These are phyloP conservation scores for Tiliacea aurago DNA, from an alignment of 2,888 invertebrate species.

Conservation along the genomic window DNA sequence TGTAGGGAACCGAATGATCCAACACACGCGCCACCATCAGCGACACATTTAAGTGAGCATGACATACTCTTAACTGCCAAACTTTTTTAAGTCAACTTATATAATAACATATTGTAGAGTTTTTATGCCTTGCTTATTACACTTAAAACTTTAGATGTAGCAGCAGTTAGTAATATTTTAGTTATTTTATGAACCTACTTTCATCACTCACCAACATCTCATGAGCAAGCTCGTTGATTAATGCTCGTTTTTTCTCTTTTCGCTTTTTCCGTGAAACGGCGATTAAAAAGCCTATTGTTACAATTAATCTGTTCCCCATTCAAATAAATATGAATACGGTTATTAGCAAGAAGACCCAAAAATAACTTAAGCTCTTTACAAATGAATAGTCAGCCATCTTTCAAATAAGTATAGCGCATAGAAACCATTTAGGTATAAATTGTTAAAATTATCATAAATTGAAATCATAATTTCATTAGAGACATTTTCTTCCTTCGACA, in stretches of 20 bases:
- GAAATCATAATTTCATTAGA: constrained; percentile 35
- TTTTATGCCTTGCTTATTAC: neutral
- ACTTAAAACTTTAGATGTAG: neutral
- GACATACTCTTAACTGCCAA: too few relatives aligned
- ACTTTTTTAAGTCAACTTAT: too few relatives aligned
- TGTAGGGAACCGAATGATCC: too few relatives aligned
- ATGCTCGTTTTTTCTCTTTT: too few relatives aligned
- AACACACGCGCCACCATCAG: too few relatives aligned
- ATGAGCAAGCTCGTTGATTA: neutral
- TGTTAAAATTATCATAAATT: constrained; percentile 46
- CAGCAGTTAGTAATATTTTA: too few relatives aligned
- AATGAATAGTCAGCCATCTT: constrained; percentile 31
- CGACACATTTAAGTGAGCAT: too few relatives aligned
- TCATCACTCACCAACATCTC: neutral
- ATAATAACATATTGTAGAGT: too few relatives aligned
- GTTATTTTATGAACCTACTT: neutral
- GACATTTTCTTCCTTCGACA: constrained; percentile 19
- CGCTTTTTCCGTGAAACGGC: neutral
- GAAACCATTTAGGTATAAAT: constrained; percentile 9
- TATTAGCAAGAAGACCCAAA: neutral
- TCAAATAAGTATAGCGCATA: constrained; percentile 20
- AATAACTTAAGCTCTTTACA: constrained; percentile 17
- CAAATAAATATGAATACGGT: too few relatives aligned
- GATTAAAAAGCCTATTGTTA: neutral
- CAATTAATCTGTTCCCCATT: neutral